Conservation (phyloP, 64 coral and sea anemone genomes). For the Pocillopora damicornis region DNA sequence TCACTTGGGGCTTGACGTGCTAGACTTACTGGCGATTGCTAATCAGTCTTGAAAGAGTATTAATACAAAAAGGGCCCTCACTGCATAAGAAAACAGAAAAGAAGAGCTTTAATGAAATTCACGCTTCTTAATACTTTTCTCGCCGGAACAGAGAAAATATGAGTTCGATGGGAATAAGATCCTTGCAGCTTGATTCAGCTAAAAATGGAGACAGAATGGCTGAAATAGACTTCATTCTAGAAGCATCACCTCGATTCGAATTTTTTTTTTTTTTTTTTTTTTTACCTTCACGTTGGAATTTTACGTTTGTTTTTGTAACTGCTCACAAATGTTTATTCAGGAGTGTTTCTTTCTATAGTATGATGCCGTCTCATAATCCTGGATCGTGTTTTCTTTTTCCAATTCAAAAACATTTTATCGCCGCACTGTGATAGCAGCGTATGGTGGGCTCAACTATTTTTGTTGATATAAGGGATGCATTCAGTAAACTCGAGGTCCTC, state of each 20-base stretch:
- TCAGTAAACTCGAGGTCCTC: not conserved
- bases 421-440: constrained; percentile 7
- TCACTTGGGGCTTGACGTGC: not conserved
- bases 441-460: not conserved
- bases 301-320: not conserved
- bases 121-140: not conserved
- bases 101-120: not conserved
- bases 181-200: not conserved
- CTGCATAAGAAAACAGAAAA: not conserved
- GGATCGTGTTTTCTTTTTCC: constrained; percentile 6
- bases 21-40: constrained; percentile 21
- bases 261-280: not conserved
- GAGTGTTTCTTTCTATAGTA: constrained; percentile 13
- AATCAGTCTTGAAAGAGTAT: constrained; percentile 12
- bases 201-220: not conserved
- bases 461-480: constrained; percentile 1
- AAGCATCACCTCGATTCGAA: not conserved
- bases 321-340: constrained; percentile 37
- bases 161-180: not conserved
- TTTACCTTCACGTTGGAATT: not conserved
- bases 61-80: not conserved
- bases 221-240: not conserved
- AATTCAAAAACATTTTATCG: constrained; percentile 9
- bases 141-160: not conserved
- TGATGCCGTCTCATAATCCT: not conserved